These are phyloP conservation scores for Lasioglossum leucozonium DNA, from an alignment of 2,888 invertebrate species.

Conservation along the genomic window DNA sequence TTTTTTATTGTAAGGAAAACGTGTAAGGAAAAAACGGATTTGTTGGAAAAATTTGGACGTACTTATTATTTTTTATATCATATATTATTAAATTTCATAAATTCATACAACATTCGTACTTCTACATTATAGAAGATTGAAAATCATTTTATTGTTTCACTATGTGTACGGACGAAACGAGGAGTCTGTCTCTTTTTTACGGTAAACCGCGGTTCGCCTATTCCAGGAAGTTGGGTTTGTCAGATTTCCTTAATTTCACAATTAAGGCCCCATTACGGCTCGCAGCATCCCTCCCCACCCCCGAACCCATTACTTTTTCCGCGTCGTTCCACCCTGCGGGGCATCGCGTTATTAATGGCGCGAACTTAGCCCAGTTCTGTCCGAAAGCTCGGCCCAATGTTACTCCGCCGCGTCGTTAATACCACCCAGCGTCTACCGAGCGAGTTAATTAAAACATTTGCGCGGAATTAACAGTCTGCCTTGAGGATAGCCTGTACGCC, in stretches of 20 bases:
- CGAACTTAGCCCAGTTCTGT: slow-evolving; percentile 60
- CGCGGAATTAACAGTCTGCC: slow-evolving; percentile 44
- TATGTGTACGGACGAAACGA: not conserved
- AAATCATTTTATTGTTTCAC: too few species aligned
- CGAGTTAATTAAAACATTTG: slow-evolving; percentile 59
- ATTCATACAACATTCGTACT: too few species aligned
- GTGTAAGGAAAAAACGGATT: too few species aligned
- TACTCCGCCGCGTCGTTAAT: slow-evolving; percentile 51
- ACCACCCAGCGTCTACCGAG: slow-evolving; percentile 26
- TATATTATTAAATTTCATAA: too few species aligned
- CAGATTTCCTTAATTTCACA: slow-evolving; percentile 49
- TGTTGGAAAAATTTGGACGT: too few species aligned
- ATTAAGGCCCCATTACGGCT: slow-evolving; percentile 40
- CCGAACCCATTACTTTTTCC: slow-evolving; percentile 53
- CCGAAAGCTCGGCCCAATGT: slow-evolving; percentile 46
- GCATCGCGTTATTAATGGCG: slow-evolving; percentile 56
- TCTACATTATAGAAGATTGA: too few species aligned
- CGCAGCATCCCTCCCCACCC: not conserved
- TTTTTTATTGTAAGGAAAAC: too few species aligned
- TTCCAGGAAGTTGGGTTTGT: slow-evolving; percentile 29
- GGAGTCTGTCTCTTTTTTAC: not conserved
- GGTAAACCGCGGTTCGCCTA: not conserved
- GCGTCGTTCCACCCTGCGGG: slow-evolving; percentile 44
- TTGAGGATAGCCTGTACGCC: not conserved
- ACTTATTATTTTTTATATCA: too few species aligned